Conservation (phyloP, 1,140 invertebrate genomes). For the Drusus annulatus region DNA sequence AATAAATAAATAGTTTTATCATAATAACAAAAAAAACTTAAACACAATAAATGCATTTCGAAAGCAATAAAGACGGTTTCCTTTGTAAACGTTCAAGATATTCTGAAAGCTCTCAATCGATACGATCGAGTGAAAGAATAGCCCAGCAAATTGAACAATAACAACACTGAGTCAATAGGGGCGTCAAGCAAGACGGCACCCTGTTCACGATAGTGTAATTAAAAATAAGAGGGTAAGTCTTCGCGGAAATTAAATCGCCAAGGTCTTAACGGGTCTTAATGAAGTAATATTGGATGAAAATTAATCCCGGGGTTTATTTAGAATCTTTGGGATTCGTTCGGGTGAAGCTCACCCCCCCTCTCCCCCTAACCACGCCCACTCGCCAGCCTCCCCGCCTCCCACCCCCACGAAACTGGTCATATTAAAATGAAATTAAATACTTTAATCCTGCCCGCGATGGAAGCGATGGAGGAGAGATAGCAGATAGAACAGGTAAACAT, state of each 20-base stretch:
- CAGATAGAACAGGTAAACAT: not conserved
- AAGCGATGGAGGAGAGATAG: not conserved
- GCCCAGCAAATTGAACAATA: too few species aligned
- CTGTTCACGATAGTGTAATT: constrained; percentile 17
- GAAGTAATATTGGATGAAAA: constrained; percentile 33
- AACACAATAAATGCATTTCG: too few species aligned
- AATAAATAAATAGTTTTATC: too few species aligned
- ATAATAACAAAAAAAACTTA: too few species aligned
- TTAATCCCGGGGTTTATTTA: constrained; percentile 18
- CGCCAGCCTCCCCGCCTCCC: too few species aligned
- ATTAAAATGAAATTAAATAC: constrained; percentile 34
- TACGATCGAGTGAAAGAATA: too few species aligned
- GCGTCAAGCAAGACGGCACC: not conserved
- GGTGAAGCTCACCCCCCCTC: too few species aligned
- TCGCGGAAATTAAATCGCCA: constrained; percentile 15
- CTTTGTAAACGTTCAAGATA: too few species aligned
- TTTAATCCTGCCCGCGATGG: not conserved
- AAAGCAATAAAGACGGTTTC: too few species aligned
- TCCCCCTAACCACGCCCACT: too few species aligned
- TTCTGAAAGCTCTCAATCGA: too few species aligned
- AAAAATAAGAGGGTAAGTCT: not conserved
- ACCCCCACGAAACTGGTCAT: not conserved
- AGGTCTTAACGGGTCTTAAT: constrained; percentile 25
- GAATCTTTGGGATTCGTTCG: constrained; percentile 19
- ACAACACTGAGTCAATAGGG: too few species aligned